Evolutionary conservation across 2,888 invertebrate species (phyloP), one percentile per base, ranked within the genome.

Genomic region (Erpobdella octoculata): DNA sequence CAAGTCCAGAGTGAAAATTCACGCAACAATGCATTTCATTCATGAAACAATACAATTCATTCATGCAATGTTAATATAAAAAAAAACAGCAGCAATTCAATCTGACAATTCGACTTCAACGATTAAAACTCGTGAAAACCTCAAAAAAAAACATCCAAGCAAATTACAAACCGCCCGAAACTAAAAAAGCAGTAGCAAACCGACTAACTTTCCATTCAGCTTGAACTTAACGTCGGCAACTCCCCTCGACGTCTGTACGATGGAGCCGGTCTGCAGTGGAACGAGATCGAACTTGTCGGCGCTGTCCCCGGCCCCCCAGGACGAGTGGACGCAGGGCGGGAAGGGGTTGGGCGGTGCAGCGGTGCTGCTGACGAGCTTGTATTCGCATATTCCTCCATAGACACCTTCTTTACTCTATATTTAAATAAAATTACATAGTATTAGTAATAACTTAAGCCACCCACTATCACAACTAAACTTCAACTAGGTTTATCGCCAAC

Each of bases 341-440:
- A 81, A 83, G 35, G 82, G 81, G n/a, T 73, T 73, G 1, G 81
- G 79, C 28, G 76, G 73, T 71, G 4, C 79, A 79, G 36, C 75
- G 21, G 77, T 76, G 68, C 79, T 79, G 64, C 80, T 79, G 15
- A 81, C 79, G n/a, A 82, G 78, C 77, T 81, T 81, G 76, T 82
- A 83, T 74, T 83, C 83, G 67, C 82, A 83, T 18, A 83, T 81
- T 72, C 82, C 82, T 36, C 81, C 81, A 73, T 82, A 83, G 21
- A 83, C 81, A 69, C 81, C 81, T 71, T 82, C 82, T 67, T 79
- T 80, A 74, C 67, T 66, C 71, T 74, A 58, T 35, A 15, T 21
- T 21, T 2, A 2, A 35, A 28, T 3, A 33, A 9, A 15, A 35
- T 1, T 21, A 35, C 25, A 61, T 5, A 18, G 18, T 28, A 33